A percentile compares a stretch with the other conserved stretches of the same genome.
Evolutionary conservation across 1,140 invertebrate species (phyloP).

Genomic region (Eciton burchellii): DNA sequence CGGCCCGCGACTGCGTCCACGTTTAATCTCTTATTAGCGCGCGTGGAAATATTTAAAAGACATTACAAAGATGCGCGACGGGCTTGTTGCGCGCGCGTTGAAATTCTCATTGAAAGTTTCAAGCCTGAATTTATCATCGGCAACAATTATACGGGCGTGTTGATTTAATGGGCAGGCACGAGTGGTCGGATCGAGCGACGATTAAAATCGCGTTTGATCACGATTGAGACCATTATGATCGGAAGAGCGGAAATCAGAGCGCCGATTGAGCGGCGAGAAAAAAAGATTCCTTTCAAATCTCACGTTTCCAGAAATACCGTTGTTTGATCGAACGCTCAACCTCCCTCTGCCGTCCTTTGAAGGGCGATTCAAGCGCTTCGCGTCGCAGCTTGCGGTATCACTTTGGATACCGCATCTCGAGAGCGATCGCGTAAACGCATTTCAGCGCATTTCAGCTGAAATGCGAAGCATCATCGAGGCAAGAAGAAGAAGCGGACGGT

Average conservation of each 20-base stretch:
- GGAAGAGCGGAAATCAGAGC: slow-evolving; percentile 32
- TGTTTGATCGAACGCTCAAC: neutral
- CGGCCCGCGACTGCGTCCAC: slow-evolving; percentile 13
- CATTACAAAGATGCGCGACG: slow-evolving; percentile 14
- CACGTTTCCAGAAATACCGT: neutral
- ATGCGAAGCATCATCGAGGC: neutral
- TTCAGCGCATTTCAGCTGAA: neutral
- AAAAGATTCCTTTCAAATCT: slow-evolving; percentile 36
- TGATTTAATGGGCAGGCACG: slow-evolving; percentile 24
- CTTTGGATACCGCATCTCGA: neutral
- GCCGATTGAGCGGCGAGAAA: slow-evolving; percentile 12
- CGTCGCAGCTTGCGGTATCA: neutral
- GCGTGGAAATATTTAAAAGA: slow-evolving; percentile 50
- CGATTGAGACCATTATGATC: slow-evolving; percentile 4
- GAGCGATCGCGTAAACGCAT: neutral
- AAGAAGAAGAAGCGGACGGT: neutral
- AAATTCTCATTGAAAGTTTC: slow-evolving; percentile 28
- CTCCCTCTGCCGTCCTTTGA: slow-evolving; percentile 22
- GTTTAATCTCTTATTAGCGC: slow-evolving; percentile 46
- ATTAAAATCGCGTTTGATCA: slow-evolving; percentile 25
- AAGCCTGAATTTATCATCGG: neutral
- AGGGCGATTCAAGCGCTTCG: neutral
- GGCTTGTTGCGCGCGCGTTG: neutral
- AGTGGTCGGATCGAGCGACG: slow-evolving; percentile 14
- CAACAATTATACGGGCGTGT: slow-evolving; percentile 29